These are phyloP conservation scores for Camelus bactrianus DNA, from an alignment of 2,113 vertebrate species.

Conservation along the genomic window DNA sequence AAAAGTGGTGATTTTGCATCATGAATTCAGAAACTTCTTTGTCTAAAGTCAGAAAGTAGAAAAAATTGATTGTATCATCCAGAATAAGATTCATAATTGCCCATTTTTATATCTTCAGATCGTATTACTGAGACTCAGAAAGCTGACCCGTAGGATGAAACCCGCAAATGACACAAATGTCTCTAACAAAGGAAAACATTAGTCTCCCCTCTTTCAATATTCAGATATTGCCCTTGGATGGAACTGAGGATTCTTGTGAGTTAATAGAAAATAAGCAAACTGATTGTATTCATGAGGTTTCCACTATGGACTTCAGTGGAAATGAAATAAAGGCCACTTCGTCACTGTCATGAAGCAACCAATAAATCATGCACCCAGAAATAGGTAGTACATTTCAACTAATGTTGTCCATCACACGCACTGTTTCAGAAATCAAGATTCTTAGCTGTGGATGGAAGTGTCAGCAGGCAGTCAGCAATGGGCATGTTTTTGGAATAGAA, in stretches of 20 bases:
- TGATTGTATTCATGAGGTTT: background rate
- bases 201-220: background rate
- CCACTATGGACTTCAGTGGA: background rate
- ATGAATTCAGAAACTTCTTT: background rate
- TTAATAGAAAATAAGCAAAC: background rate
- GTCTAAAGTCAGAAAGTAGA: background rate
- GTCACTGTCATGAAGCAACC: background rate
- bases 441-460: background rate
- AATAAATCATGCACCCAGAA: background rate
- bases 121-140: background rate
- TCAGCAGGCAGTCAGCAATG: background rate
- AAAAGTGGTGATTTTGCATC: background rate
- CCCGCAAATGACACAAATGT: background rate
- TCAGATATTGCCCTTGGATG: background rate
- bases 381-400: background rate
- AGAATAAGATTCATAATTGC: background rate
- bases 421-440: background rate
- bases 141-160: background rate
- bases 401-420: background rate
- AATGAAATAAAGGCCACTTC: constrained; percentile 10
- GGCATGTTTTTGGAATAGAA: background rate
- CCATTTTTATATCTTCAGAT: background rate
- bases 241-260: background rate
- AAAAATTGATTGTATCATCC: background rate
- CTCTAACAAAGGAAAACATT: background rate